Base-by-base conservation (phyloP, 2,797 vertebrate species). In the Alectoris magna region DNA sequence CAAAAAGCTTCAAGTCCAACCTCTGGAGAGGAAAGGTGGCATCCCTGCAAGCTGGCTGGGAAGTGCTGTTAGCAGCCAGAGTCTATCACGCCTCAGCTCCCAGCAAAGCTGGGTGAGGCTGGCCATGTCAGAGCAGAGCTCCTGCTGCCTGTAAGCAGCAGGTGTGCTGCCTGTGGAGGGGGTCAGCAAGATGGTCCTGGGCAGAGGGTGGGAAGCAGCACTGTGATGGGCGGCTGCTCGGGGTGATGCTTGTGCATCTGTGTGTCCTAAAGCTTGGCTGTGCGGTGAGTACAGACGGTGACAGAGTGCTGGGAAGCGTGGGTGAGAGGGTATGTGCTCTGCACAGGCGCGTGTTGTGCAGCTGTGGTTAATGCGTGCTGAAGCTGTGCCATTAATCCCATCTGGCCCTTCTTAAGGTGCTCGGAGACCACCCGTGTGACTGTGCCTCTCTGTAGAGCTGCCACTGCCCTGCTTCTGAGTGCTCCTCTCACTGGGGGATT, bases 381-480 rank as follows among this genome's bases (percentile, higher is more conserved):
- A 67, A 12, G 44, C 71, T 87, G 63, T 66, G 55, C 49, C 76
- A 36, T 79, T 95, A 80, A 82, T 87, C 75, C 76, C 94, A 91
- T 84, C 80, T 95, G 95, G 79, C 79, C 70, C 79, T 92, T 59
- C 85, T 74, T 74, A 75, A 96, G 90, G 95, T 94, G 84, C 81
- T 90, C 23, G 1, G 86, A 80, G 93, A 94, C 96, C 88, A 96
- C 94, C 96, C 91, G 9, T 75, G 80, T 53, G 90, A 3, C 69
- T 10, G 27, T 69, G 81, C 83, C 84, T 82, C 12, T 38, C 84
- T 44, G 74, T 66, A 64, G 76, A 87, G 84, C 79, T 69, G 51
- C 79, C 8, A 8, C 34, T 0, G 2, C 6, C 36, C 53, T 3
- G 9, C 43, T 69, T 2, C 0, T 66, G 88, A 87, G 81, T 72